These are phyloP conservation scores for Lethrus apterus DNA, from an alignment of 1,140 invertebrate species.

Conservation along the genomic window DNA sequence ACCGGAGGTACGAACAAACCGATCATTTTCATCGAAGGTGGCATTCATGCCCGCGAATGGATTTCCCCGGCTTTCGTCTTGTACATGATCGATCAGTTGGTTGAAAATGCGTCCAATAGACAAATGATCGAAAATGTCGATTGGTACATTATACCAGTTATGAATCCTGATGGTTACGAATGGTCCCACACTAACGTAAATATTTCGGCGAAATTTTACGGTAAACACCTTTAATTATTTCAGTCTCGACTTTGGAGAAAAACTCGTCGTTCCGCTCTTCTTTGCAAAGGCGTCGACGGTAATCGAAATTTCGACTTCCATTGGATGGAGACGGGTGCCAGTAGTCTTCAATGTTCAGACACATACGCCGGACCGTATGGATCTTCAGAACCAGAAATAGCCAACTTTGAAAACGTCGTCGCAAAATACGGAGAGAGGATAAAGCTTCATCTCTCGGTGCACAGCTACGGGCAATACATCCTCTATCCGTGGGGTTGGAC, in stretches of 20 bases:
- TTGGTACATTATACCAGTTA: slow-evolving; percentile 60
- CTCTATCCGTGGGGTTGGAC: slow-evolving; percentile 62
- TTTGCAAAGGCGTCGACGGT: slow-evolving; percentile 55
- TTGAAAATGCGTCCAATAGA: slow-evolving; percentile 41
- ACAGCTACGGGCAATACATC: slow-evolving; percentile 65
- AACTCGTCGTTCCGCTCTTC: slow-evolving; percentile 47
- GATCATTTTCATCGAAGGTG: slow-evolving; percentile 57
- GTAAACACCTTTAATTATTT: slow-evolving; percentile 11
- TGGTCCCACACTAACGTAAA: slow-evolving; percentile 51
- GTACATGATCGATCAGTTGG: slow-evolving; percentile 54
- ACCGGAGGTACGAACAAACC: slow-evolving; percentile 40
- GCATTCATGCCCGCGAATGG: slow-evolving; percentile 62
- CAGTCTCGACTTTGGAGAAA: slow-evolving; percentile 64
- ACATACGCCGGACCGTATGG: slow-evolving; percentile 57
- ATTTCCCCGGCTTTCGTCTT: slow-evolving; percentile 57
- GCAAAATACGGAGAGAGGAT: slow-evolving; percentile 44
- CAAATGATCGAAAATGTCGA: slow-evolving; percentile 46
- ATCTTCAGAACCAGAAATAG: slow-evolving; percentile 68
- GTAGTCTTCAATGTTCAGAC: slow-evolving; percentile 56
- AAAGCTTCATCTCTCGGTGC: slow-evolving; percentile 61
- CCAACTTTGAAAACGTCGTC: slow-evolving; percentile 47
- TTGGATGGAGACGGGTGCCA: slow-evolving; percentile 57
- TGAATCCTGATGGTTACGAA: slow-evolving; percentile 69
- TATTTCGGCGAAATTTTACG: not conserved
- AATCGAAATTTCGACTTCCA: slow-evolving; percentile 66